Evolutionary conservation across 2,113 vertebrate species (phyloP).

Genomic region (Lipotes vexillifer): DNA sequence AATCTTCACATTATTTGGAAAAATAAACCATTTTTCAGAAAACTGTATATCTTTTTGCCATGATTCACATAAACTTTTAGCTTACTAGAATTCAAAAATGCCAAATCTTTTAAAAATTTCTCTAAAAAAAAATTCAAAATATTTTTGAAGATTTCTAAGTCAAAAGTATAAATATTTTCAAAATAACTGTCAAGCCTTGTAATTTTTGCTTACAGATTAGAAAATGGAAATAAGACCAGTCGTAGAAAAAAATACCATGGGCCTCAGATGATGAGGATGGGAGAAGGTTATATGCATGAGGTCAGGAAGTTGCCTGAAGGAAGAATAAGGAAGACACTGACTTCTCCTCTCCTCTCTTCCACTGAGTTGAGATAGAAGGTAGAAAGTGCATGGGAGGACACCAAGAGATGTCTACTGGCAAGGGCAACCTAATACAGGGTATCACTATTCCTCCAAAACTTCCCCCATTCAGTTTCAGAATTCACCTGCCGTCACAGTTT

Average conservation of each 20-base stretch:
- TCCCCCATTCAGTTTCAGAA: background rate
- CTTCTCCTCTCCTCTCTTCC: background rate
- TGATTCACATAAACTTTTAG: background rate
- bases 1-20: background rate
- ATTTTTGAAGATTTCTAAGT: background rate
- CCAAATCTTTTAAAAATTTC: background rate
- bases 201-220: background rate
- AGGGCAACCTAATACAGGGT: background rate
- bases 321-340: background rate
- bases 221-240: background rate
- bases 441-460: background rate
- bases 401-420: background rate
- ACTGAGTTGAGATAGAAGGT: background rate
- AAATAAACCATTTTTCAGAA: constrained; percentile 4
- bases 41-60: background rate
- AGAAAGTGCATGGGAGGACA: background rate
- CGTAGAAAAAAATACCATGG: background rate
- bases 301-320: background rate
- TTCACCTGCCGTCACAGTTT: background rate
- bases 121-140: background rate
- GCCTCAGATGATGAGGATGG: background rate
- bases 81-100: background rate
- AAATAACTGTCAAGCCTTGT: background rate
- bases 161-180: constrained; percentile 30
- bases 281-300: background rate